Base-by-base conservation (phyloP, 23 tunicate genomes). In the Trididemnum nubilum region DNA sequence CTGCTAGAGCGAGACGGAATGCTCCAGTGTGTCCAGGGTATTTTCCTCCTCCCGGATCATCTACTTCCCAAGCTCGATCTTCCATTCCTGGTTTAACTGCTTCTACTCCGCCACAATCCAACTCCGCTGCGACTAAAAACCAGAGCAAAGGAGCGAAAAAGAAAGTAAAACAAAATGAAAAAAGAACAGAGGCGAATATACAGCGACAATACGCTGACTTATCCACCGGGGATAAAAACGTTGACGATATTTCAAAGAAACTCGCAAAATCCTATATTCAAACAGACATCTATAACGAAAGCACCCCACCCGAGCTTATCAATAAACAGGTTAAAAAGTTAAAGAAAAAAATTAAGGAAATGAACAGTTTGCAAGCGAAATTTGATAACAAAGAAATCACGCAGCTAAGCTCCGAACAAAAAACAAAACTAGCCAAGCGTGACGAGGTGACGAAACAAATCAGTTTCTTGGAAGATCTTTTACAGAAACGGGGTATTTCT, bases 21-120 rank as follows among this genome's bases (percentile, higher is more conserved):
- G 97, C 97, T 22, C 97, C 97, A 19, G 86, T 88, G 1, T 91
- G 97, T 30, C 97, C 97, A 1, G 97, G 97, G 2, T 79, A 85
- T 2, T 49, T 75, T 2, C 33, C 88, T n/a, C 81, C 85, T 0
- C 34, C 60, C 5, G 31, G 35, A 12, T 22, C 65, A 15, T 26
- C 82, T 19, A 26, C 32, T 23, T 38, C 63, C 24, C 65, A 79
- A 32, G 15, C 74, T 19, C 67, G 39, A 28, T 40, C 65, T 9
- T 5, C 77, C 1, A 71, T 84, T 27, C 83, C 89, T 36, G 91
- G 89, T 9, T 26, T 78, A 21, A 22, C 71, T 18, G 36, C 76
- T 28, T 63, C 86, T 18, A 28, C 70, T 0, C 35, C 40, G 24
- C 12, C 80, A 2, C 18, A 35, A n/a, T 81, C 60, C 49, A 32